Evolutionary conservation across 2,888 invertebrate species (phyloP).

Genomic region (Drosophila kokeensis): DNA sequence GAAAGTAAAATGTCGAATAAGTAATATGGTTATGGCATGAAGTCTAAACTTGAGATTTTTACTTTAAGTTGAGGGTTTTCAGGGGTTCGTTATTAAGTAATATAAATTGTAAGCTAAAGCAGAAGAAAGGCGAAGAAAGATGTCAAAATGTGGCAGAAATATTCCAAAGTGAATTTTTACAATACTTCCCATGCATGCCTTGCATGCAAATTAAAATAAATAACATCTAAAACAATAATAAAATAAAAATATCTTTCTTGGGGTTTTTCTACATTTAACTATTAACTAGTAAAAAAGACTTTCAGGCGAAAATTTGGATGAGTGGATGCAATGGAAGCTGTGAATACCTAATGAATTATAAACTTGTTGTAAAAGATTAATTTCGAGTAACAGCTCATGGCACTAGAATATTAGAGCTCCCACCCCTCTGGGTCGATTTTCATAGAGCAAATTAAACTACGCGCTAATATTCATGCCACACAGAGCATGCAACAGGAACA

Average conservation of each 20-base stretch:
- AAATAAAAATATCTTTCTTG: neutral
- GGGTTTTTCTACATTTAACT: neutral
- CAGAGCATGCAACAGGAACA: constrained; percentile 26
- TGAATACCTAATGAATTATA: neutral
- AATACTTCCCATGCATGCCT: no score
- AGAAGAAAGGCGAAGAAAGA: neutral
- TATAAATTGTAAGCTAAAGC: neutral
- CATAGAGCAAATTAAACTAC: constrained; percentile 65
- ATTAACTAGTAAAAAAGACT: neutral
- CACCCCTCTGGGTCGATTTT: neutral
- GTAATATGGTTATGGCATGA: neutral
- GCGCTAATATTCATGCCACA: constrained; percentile 70
- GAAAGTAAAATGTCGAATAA: neutral
- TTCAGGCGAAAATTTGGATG: neutral
- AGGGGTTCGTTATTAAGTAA: constrained; percentile 6
- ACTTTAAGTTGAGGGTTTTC: constrained; percentile 34
- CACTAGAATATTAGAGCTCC: neutral
- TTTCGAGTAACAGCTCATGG: neutral
- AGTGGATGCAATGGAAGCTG: no score
- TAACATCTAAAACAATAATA: neutral
- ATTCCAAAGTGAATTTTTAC: neutral
- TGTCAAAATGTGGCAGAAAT: neutral
- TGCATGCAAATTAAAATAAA: neutral
- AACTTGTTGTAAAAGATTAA: neutral
- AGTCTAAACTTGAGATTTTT: constrained; percentile 17